Conservation (phyloP, 2,113 vertebrate species). For the Perca flavescens region DNA sequence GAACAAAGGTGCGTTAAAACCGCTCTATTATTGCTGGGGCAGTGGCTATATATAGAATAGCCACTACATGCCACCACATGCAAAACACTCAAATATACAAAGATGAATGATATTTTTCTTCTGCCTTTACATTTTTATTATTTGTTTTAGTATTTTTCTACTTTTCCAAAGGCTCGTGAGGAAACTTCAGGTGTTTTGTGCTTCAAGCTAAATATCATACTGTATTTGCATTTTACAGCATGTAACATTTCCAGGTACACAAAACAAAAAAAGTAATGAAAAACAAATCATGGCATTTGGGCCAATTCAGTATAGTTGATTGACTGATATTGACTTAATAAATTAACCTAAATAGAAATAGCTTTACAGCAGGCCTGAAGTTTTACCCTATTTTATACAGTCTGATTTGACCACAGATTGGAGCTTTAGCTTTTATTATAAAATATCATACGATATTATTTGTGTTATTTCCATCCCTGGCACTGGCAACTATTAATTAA, state of each 20-base stretch:
- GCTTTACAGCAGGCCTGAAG: not conserved
- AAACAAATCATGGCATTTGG: not conserved
- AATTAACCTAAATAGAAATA: not conserved
- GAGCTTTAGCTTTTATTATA: not conserved
- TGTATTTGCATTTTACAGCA: not conserved
- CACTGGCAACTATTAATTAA: not conserved
- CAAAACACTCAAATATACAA: not conserved
- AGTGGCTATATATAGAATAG: too few relatives aligned
- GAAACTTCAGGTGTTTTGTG: not conserved
- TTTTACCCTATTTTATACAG: not conserved
- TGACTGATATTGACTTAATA: not conserved
- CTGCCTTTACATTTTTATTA: not conserved
- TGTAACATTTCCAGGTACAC: not conserved
- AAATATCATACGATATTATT: not conserved
- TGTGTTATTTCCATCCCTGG: not conserved
- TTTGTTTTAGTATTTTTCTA: not conserved
- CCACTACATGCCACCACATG: not conserved
- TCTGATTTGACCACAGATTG: not conserved
- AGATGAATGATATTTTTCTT: not conserved
- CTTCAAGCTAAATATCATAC: not conserved
- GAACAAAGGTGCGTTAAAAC: too few relatives aligned
- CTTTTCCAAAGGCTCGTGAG: not conserved
- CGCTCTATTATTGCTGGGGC: too few relatives aligned
- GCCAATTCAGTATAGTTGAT: not conserved
- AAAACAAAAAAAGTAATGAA: not conserved